A percentile compares a stretch with the other conserved stretches of the same genome.
Conservation (phyloP, 2,113 vertebrate genomes). For the Isichthys henryi region DNA sequence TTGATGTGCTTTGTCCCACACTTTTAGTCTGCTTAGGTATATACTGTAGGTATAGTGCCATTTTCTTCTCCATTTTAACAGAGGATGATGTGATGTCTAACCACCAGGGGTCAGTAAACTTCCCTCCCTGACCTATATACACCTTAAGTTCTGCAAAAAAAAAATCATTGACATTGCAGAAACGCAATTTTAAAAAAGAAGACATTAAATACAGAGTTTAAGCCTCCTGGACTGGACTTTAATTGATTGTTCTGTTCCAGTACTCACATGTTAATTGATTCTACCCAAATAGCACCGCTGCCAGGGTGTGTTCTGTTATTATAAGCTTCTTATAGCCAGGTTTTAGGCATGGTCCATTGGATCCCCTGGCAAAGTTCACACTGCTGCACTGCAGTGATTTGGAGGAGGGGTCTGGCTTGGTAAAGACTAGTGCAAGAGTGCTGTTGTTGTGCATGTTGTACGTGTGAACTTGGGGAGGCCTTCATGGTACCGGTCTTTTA, state of each 20-base stretch:
- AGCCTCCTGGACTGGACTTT: neutral
- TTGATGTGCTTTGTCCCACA: neutral
- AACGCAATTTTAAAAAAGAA: neutral
- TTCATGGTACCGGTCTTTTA: neutral
- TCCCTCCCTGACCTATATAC: neutral
- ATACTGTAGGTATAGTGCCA: neutral
- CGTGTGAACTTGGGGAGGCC: neutral
- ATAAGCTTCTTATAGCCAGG: neutral
- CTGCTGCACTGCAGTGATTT: neutral
- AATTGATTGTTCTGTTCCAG: conserved; percentile 1
- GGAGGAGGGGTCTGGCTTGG: neutral
- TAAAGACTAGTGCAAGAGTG: neutral
- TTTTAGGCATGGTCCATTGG: conserved; percentile 7
- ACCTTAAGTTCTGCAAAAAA: neutral
- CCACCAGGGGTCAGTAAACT: conserved; percentile 10
- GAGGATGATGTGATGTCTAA: neutral
- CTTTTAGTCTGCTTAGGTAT: neutral
- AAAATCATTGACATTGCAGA: neutral
- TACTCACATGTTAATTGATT: conserved; percentile 2
- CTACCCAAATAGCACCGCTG: neutral
- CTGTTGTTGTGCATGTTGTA: neutral
- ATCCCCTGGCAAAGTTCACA: neutral
- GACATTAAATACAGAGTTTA: neutral
- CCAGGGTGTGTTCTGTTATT: neutral
- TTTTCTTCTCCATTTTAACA: neutral